Percentiles rank a stretch among this genome's conserved stretches.
phyloP scores from a whole-genome alignment of 2,113 vertebrate genomes.

The Anguilla rostrata region DNA sequence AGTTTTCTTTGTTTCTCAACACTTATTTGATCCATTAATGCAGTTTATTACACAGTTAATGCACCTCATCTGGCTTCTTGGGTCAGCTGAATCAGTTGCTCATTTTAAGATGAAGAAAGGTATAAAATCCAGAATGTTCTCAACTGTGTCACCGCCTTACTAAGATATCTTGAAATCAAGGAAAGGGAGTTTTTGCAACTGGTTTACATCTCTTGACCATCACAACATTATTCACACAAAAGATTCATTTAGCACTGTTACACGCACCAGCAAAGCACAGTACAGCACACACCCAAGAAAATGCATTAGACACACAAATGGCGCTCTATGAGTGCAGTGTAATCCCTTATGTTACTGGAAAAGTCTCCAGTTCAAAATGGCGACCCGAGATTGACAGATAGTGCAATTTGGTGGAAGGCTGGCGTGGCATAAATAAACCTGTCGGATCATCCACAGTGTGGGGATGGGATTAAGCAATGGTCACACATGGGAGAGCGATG shows the following conservation, averaged over 20 bases:
- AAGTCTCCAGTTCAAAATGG: conserved; percentile 64
- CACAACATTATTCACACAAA: not conserved
- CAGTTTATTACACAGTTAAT: too few relatives aligned
- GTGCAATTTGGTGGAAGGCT: conserved; percentile 45
- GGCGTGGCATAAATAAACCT: conserved; percentile 60
- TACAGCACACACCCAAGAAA: not conserved
- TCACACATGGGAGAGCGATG: conserved; percentile 42
- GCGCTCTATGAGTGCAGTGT: not conserved
- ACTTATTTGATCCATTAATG: too few relatives aligned
- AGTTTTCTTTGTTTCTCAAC: too few relatives aligned
- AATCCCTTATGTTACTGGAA: conserved; percentile 76
- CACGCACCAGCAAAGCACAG: not conserved
- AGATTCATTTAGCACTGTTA: not conserved
- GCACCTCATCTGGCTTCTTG: too few relatives aligned
- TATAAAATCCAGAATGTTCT: too few relatives aligned
- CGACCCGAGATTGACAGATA: conserved; percentile 47
- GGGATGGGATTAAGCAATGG: conserved; percentile 47
- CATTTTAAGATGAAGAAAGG: too few relatives aligned
- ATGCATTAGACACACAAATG: not conserved
- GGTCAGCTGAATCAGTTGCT: too few relatives aligned
- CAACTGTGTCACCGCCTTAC: not conserved
- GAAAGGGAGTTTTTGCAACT: conserved; percentile 77
- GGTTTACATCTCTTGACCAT: conserved; percentile 76
- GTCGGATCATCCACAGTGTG: conserved; percentile 50
- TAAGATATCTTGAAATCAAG: not conserved